These are phyloP conservation scores for Tetragonisca angustula DNA, from an alignment of 2,888 invertebrate species.

Conservation along the genomic window DNA sequence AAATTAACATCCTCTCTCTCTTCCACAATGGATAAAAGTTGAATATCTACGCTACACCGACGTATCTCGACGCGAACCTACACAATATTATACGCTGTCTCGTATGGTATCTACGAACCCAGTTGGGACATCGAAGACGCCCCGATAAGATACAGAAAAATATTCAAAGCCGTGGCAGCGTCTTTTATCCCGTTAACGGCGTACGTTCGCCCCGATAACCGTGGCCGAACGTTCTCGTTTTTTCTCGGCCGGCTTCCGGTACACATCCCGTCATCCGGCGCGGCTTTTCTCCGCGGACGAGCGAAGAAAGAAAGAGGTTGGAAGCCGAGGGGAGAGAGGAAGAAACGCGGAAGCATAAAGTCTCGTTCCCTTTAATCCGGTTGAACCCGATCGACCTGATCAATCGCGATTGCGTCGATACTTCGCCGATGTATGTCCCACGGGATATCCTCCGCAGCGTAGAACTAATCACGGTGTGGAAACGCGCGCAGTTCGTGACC, in stretches of 20 bases:
- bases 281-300: no score
- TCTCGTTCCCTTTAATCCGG: constrained; percentile 70
- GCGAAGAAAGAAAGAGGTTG: neutral
- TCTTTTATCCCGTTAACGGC: constrained; percentile 43
- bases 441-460: constrained; percentile 25
- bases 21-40: neutral
- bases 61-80: neutral
- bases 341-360: constrained; percentile 39
- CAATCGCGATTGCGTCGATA: constrained; percentile 29
- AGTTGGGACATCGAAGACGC: neutral
- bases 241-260: constrained; percentile 35
- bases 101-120: neutral
- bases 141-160: constrained; percentile 31
- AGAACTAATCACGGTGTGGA: constrained; percentile 41
- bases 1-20: no score
- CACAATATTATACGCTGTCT: neutral
- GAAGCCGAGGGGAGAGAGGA: neutral
- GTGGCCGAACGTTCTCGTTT: constrained; percentile 28
- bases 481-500: constrained; percentile 5
- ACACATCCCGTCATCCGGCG: neutral
- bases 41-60: no score
- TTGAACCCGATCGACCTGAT: constrained; percentile 44
- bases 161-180: constrained; percentile 33
- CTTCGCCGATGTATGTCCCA: constrained; percentile 26
- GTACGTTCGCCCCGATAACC: constrained; percentile 30